phyloP scores from a whole-genome alignment of 2,888 invertebrate species.

The Augiades crinisus region DNA sequence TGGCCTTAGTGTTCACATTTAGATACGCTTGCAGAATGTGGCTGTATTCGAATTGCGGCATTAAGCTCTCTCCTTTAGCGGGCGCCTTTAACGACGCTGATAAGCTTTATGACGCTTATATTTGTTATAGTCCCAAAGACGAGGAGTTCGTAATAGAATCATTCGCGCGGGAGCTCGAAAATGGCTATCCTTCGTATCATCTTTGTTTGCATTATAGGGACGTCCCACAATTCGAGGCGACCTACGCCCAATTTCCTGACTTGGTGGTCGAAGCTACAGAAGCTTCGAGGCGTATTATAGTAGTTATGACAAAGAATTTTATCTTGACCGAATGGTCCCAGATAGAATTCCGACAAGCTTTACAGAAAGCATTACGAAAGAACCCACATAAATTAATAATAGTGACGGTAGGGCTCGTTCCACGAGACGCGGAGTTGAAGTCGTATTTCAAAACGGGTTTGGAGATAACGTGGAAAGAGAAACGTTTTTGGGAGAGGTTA shows the following conservation, averaged over 20 bases:
- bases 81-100: conserved; percentile 89
- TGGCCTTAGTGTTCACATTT: conserved; percentile 91
- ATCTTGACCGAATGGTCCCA: conserved; percentile 96
- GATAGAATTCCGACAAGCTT: conserved; percentile 93
- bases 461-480: conserved; percentile 93
- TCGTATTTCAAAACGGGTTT: conserved; percentile 94
- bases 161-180: conserved; percentile 92
- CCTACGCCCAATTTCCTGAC: conserved; percentile 87
- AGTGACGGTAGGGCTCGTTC: conserved; percentile 89
- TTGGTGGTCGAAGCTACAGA: conserved; percentile 92
- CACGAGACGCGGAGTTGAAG: conserved; percentile 92
- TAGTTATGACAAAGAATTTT: conserved; percentile 94
- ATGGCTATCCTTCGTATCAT: conserved; percentile 89
- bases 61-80: conserved; percentile 88
- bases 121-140: conserved; percentile 96
- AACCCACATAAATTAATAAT: conserved; percentile 93
- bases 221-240: conserved; percentile 86
- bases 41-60: conserved; percentile 93
- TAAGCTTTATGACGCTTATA: conserved; percentile 95
- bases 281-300: conserved; percentile 91
- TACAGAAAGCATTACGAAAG: conserved; percentile 93
- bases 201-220: conserved; percentile 95
- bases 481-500: conserved; percentile 96
- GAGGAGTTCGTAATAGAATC: conserved; percentile 94
- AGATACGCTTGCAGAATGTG: conserved; percentile 93